Base-by-base conservation (phyloP, 2,888 invertebrate genomes). In the Andricus quercusramuli region DNA sequence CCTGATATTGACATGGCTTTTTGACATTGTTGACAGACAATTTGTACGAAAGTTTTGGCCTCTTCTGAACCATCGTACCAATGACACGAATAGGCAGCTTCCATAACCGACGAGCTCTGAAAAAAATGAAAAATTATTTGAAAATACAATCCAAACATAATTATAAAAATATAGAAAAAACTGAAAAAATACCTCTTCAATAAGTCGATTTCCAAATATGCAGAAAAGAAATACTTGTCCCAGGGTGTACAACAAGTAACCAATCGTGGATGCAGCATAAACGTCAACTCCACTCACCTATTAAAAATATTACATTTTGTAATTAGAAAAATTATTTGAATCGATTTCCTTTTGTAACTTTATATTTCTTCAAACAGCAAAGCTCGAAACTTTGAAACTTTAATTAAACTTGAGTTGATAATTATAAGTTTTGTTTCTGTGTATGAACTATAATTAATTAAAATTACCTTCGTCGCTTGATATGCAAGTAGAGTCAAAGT, bases 41-140 rank as follows among this genome's bases (percentile, higher is more conserved):
- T 97, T 93, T 97, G 97, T 1, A 97, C 97, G 91, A 97, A 97
- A 44, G 97, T 97, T 92, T 97, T 97, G 0, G 97, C 97, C 89
- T 97, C 97, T 90, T 97, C 97, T 0, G 97, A 97, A 9, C 97
- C 97, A 86, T 97, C 97, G 91, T 97, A 97, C 97, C 97, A 97
- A 85, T 97, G 97, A 88, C 97, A 97, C 74, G 97, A 97, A 93
- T 97, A 97, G 0, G 97, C 97, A 1, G 97, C 97, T 93, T 97
- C 97, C 97, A 97, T 97, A 8, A 97, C 97, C 4, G 97, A 97
- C 82, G 97, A 97, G 89, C 97, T 97, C 97, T 97, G 90, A n/a
- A 65, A 89, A 88, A 59, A 64, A 9, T 59, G 1, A 65, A 29
- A 5, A 67, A 17, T 67, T n/a, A 76, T 47, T 51, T 68, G 1